These are phyloP conservation scores for Promerops cafer DNA, from an alignment of 2,113 vertebrate genomes.

Conservation along the genomic window DNA sequence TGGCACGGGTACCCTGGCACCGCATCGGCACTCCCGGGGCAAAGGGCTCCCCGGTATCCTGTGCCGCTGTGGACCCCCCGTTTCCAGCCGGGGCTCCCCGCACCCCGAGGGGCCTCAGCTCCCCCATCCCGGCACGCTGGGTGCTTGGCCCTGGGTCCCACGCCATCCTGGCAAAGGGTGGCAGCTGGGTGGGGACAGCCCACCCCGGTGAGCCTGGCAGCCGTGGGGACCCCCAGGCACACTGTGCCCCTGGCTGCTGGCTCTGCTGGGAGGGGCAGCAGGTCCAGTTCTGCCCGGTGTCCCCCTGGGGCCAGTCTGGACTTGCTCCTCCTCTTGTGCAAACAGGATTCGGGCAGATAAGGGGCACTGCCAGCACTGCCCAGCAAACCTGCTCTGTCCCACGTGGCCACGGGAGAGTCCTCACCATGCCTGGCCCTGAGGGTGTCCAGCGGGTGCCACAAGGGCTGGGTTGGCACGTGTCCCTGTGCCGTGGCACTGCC, in stretches of 20 bases:
- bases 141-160: too few species aligned
- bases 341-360: background rate
- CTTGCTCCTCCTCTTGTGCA: constrained; percentile 3
- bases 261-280: background rate
- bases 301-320: background rate
- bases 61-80: rapidly evolving
- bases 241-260: rapidly evolving
- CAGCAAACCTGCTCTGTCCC: background rate
- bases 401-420: background rate
- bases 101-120: background rate
- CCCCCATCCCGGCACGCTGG: rapidly evolving
- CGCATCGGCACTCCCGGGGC: background rate
- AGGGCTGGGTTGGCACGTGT: background rate
- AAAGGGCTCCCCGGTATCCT: background rate
- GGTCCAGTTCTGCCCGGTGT: rapidly evolving
- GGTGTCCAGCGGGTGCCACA: background rate
- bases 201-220: rapidly evolving
- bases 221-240: background rate
- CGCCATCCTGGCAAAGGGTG: rapidly evolving
- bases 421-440: rapidly evolving
- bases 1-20: background rate
- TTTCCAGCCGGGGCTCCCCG: background rate
- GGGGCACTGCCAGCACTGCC: background rate
- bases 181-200: background rate
- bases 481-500: background rate